Base-by-base conservation (phyloP, 2,888 invertebrate species). In the Eilema sororculum region DNA sequence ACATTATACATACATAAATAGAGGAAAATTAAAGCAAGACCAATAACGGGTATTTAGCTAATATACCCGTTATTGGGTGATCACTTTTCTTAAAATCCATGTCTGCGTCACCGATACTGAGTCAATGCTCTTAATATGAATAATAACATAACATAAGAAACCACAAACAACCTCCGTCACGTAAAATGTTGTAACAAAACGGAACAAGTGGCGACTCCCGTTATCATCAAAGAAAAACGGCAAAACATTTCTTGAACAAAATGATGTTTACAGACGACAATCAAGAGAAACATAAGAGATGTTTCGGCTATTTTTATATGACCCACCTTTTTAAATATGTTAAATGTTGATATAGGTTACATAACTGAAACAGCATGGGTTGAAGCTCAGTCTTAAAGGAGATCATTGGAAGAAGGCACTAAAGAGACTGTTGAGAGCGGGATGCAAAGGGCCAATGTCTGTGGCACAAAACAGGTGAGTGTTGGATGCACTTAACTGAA, bases 101-200 rank as follows among this genome's bases (percentile, higher is more conserved):
- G 6, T 25, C 25, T 25, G 16, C 58, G 16, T 25, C 58, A 33
- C 30, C 22, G 3, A 30, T 22, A 33, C 33, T 22, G 62, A 62
- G 62, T 62, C 41, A 41, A 62, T 68, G 28, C 30, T 68, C 41
- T 37, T 46, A 65, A 67, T 65, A 62, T 24, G 37, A 41, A 67
- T 68, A 52, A 67, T 68, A 68, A 61, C 60, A 69, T 70, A 61
- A 72, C 67, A 75, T 67, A 58, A 24, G 46, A 75, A 72, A 73
- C 70, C 71, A 56, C 71, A 71, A 68, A 60, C 68, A 25, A 65
- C 25, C 28, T 65, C 67, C 1, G 46, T 37, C 64, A 57, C 69
- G 68, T 79, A 65, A 37, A 65, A 65, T 75, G 71, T 61, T 76
- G 70, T 78, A 81, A 79, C 67, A 75, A 74, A 71, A 78, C 78